Conservation (phyloP, 2,888 invertebrate genomes). For the Lochmaea capreae region DNA sequence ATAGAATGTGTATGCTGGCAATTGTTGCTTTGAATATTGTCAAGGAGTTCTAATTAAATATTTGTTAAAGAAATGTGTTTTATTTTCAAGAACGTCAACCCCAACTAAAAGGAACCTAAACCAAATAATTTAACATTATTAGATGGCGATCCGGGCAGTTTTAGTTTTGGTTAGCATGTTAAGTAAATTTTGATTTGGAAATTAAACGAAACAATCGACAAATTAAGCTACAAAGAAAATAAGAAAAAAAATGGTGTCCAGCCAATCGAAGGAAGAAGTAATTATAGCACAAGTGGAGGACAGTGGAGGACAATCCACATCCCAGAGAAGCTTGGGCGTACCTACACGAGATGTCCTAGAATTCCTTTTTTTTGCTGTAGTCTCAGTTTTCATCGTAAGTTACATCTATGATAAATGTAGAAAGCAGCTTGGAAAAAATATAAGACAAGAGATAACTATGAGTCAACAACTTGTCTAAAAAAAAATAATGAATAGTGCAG, state of each 20-base stretch:
- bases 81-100: too few species aligned
- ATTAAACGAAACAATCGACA: not conserved
- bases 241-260: not conserved
- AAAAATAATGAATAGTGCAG: not conserved
- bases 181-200: not conserved
- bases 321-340: constrained; percentile 30
- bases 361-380: not conserved
- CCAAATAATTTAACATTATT: too few species aligned
- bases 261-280: not conserved
- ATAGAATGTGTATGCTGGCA: too few species aligned
- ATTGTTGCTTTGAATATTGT: too few species aligned
- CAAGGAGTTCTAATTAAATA: too few species aligned
- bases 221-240: not conserved
- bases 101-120: too few species aligned
- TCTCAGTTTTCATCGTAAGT: not conserved
- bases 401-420: not conserved
- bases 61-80: too few species aligned
- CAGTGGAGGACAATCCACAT: not conserved
- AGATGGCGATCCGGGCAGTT: not conserved
- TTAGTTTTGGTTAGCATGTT: too few species aligned
- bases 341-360: constrained; percentile 20
- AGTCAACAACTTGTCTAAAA: not conserved
- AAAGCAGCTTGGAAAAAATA: not conserved
- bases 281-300: not conserved
- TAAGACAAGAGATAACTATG: not conserved